Evolutionary conservation across 2,888 invertebrate genomes (phyloP), one percentile per base, ranked within the genome.

Genomic region (Pyrrhosoma nymphula): DNA sequence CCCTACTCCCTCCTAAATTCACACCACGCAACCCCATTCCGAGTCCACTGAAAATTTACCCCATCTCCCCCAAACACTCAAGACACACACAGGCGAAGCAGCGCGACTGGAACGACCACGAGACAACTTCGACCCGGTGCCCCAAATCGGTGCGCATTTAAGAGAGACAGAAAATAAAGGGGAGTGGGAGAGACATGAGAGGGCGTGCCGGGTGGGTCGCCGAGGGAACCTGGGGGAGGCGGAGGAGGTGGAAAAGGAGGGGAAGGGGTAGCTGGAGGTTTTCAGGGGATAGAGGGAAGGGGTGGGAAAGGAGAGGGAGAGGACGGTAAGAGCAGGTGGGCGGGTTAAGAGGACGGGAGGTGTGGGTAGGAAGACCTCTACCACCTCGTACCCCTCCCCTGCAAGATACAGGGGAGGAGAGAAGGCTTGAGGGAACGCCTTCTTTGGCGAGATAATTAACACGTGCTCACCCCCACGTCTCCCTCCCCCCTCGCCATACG

Each of bases 71-170:
- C 69, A n/a, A n/a, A n/a, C n/a, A n/a, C n/a, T n/a, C n/a, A n/a
- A 26, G 26, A 23, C 69, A 69, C n/a, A 26, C 69, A 23, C 69
- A n/a, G 20, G 18, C 69, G 69, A 14, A 8, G 10, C 69, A 35
- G 30, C 82, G 82, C 12, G 82, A 82, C 82, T 82, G 30, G 82
- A 89, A 56, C n/a, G n/a, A 63, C 69, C 2, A 14, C 47, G 47
- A n/a, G 23, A 47, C 69, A 91, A 91, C 91, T 63, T 30, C 91
- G 93, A 93, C 93, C 93, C n/a, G 75, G 93, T 93, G 93, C 93
- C 93, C 93, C 69, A 93, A 93, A 93, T 93, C 75, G 93, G 93
- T n/a, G 26, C 93, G 35, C 91, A 39, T 35, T 35, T 69, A 30
- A 60, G 23, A 56, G 35, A 35, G 60, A 30, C 69, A 35, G 82